phyloP scores from a whole-genome alignment of 1,140 invertebrate species.

The Dendroctonus valens region DNA sequence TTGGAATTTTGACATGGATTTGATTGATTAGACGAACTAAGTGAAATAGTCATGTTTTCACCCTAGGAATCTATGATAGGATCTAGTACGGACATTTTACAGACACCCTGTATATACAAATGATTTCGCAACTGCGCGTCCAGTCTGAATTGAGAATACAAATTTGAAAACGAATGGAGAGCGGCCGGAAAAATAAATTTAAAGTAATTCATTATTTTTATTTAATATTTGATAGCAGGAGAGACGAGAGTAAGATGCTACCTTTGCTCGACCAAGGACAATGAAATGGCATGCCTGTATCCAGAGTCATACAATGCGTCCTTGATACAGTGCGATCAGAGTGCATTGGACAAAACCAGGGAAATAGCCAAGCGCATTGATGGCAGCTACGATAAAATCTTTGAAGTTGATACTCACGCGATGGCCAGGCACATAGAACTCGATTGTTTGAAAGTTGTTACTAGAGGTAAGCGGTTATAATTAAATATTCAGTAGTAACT shows the following conservation, averaged over 20 bases:
- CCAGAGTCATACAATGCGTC: conserved; percentile 32
- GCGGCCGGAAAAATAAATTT: too few relatives aligned
- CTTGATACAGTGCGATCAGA: conserved; percentile 29
- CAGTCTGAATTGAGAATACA: too few relatives aligned
- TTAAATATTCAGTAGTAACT: too few relatives aligned
- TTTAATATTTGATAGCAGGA: conserved; percentile 16
- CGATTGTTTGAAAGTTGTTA: conserved; percentile 39
- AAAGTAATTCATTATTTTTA: neutral
- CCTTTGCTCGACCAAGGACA: conserved; percentile 32
- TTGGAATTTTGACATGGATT: too few relatives aligned
- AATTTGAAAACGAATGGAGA: too few relatives aligned
- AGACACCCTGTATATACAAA: too few relatives aligned
- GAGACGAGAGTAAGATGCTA: conserved; percentile 33
- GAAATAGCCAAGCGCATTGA: conserved; percentile 30
- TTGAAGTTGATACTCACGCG: conserved; percentile 34
- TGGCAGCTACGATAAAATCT: conserved; percentile 30
- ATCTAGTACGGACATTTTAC: too few relatives aligned
- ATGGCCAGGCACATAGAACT: conserved; percentile 32
- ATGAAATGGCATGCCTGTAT: conserved; percentile 29
- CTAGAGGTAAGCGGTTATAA: conserved; percentile 29
- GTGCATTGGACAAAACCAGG: conserved; percentile 31
- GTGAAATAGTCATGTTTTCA: too few relatives aligned
- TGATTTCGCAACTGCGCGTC: too few relatives aligned
- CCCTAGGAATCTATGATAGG: too few relatives aligned
- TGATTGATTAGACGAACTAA: too few relatives aligned